Evolutionary conservation across 2,888 invertebrate species (phyloP).

Genomic region (Rhingia campestris): DNA sequence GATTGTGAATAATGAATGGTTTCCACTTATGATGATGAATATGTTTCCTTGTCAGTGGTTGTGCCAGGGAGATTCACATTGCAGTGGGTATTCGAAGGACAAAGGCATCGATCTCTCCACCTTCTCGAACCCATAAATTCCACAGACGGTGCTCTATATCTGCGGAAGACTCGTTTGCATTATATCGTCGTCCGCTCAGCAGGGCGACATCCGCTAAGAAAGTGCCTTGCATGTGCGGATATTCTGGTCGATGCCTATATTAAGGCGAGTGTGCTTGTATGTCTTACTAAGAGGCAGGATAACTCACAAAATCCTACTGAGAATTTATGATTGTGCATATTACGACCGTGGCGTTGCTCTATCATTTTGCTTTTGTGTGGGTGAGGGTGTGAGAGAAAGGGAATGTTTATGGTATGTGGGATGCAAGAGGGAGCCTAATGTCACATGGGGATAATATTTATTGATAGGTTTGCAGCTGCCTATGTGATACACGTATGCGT

Average conservation of each 20-base stretch:
- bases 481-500: background rate
- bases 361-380: conserved; percentile 1
- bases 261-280: background rate
- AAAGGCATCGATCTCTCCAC: conserved; percentile 32
- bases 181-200: conserved; percentile 24
- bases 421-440: conserved; percentile 40
- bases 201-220: conserved; percentile 40
- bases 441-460: conserved; percentile 37
- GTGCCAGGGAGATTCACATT: conserved; percentile 15
- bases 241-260: conserved; percentile 9
- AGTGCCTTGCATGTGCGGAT: conserved; percentile 13
- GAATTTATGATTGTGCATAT: conserved; percentile 49
- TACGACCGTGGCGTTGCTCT: background rate
- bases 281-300: conserved; percentile 29
- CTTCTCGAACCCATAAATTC: conserved; percentile 47
- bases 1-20: conserved; percentile 56
- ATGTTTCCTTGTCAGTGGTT: conserved; percentile 51
- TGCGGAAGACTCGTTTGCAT: conserved; percentile 43
- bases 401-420: conserved; percentile 35
- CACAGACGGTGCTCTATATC: conserved; percentile 15
- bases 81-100: conserved; percentile 22
- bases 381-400: background rate
- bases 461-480: conserved; percentile 19
- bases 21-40: conserved; percentile 61
- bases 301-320: conserved; percentile 36